Evolutionary conservation across 2,797 vertebrate species (phyloP).

Genomic region (Podarcis lilfordi): DNA sequence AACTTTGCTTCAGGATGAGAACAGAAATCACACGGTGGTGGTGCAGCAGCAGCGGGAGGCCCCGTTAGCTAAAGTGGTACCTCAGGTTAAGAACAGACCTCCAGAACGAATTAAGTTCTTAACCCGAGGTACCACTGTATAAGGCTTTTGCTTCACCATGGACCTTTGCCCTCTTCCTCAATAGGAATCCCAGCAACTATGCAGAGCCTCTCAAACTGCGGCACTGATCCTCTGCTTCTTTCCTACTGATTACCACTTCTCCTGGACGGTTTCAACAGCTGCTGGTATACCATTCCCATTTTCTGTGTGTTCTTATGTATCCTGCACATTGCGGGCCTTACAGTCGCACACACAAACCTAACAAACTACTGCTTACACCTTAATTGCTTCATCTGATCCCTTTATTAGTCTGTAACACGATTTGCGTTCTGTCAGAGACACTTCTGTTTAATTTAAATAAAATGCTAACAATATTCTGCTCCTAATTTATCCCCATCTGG

Average conservation of each 20-base stretch:
- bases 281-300: too few species aligned
- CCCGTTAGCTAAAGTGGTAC: too few species aligned
- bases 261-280: neutral
- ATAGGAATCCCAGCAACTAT: neutral
- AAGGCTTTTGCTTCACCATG: neutral
- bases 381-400: slow-evolving; percentile 62
- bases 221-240: neutral
- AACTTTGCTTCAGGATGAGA: too few species aligned
- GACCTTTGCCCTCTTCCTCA: neutral
- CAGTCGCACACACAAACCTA: neutral
- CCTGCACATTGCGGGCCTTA: neutral
- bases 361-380: slow-evolving; percentile 25
- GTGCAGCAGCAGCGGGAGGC: too few species aligned
- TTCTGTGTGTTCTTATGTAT: neutral
- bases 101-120: too few species aligned
- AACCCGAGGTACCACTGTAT: too few species aligned
- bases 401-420: slow-evolving; percentile 53
- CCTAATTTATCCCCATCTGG: slow-evolving; percentile 57
- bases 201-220: neutral
- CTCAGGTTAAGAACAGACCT: too few species aligned
- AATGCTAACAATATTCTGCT: slow-evolving; percentile 62
- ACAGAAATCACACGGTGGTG: too few species aligned
- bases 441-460: slow-evolving; percentile 67
- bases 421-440: slow-evolving; percentile 50
- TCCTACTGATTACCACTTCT: neutral